phyloP scores from a whole-genome alignment of 2,113 vertebrate genomes.

The Circaetus gallicus region DNA sequence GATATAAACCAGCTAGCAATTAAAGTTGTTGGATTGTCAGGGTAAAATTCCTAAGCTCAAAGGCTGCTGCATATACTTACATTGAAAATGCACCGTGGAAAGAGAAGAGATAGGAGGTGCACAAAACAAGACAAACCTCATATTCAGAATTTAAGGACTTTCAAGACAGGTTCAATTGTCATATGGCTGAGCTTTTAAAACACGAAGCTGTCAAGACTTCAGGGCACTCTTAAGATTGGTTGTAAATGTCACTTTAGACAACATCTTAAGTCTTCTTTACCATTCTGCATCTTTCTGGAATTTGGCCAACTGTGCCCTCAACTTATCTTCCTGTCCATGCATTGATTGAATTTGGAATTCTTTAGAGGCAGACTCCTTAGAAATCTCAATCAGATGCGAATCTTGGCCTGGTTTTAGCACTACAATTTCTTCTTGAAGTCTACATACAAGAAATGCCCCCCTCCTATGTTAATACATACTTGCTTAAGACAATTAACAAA shows the following conservation, averaged over 20 bases:
- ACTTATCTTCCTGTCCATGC: slow-evolving; percentile 58
- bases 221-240: neutral
- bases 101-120: neutral
- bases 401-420: slow-evolving; percentile 67
- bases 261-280: slow-evolving; percentile 30
- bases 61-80: neutral
- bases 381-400: slow-evolving; percentile 68
- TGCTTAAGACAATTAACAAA: neutral
- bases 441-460: neutral
- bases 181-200: neutral
- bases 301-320: slow-evolving; percentile 65
- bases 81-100: neutral
- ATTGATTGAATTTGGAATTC: slow-evolving; percentile 72
- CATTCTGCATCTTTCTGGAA: slow-evolving; percentile 73
- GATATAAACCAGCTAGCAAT: neutral
- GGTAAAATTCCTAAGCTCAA: neutral
- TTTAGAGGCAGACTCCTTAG: slow-evolving; percentile 71
- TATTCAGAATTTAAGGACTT: neutral
- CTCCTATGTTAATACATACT: neutral
- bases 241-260: neutral
- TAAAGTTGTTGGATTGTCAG: neutral
- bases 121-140: neutral
- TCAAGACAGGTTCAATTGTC: neutral
- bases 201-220: neutral
- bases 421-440: slow-evolving; percentile 67